Evolutionary conservation across 2,113 vertebrate genomes (phyloP).

Genomic region (Saccopteryx leptura): DNA sequence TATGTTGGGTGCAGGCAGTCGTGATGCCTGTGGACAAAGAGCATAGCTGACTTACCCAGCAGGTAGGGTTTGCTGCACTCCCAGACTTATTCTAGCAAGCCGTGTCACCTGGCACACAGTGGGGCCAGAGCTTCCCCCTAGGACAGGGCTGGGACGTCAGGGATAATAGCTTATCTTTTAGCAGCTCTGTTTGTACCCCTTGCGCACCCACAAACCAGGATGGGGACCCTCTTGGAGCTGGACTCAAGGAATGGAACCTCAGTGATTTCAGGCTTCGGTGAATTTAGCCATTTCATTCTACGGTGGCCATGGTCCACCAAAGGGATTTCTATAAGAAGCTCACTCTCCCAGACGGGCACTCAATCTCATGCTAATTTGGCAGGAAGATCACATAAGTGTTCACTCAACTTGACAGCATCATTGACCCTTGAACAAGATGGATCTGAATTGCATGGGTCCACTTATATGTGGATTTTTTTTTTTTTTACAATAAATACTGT

Average conservation of each 20-base stretch:
- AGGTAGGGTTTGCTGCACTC: neutral
- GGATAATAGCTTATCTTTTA: neutral
- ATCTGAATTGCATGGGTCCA: neutral
- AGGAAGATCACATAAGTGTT: neutral
- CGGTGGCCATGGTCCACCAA: neutral
- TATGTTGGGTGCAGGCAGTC: neutral
- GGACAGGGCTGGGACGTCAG: neutral
- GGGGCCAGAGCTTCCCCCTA: neutral
- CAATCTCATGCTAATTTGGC: neutral
- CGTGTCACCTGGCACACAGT: neutral
- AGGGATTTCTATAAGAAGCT: neutral
- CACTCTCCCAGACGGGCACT: neutral
- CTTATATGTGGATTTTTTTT: neutral
- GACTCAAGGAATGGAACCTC: neutral
- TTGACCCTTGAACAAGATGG: neutral
- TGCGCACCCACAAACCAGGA: neutral
- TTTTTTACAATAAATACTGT: neutral
- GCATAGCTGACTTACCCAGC: neutral
- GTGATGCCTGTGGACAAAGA: slow-evolving; percentile 15
- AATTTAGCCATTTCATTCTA: neutral
- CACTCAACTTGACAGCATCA: neutral
- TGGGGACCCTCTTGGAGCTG: neutral
- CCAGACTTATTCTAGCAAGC: neutral
- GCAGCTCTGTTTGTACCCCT: neutral
- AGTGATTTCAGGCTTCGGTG: accelerated